Conservation (phyloP, 2,888 invertebrate genomes). For the Idaea straminata region DNA sequence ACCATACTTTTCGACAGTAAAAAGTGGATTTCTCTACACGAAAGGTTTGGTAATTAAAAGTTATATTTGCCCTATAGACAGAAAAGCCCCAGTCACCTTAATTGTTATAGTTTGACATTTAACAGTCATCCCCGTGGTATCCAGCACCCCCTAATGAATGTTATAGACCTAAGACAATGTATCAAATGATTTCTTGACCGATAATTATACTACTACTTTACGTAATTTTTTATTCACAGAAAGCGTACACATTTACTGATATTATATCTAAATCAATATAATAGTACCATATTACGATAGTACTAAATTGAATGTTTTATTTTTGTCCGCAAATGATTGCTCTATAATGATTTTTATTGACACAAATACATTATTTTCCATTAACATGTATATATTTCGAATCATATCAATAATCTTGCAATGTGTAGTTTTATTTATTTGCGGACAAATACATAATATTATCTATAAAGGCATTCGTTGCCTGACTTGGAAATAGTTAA, state of each 20-base stretch:
- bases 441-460: slow-evolving; percentile 6
- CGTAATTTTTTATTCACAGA: neutral
- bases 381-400: slow-evolving; percentile 1
- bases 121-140: neutral
- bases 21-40: too few species aligned
- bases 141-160: neutral
- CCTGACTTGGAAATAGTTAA: neutral
- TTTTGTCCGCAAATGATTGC: neutral
- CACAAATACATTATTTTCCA: neutral
- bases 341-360: neutral
- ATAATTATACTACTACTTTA: neutral
- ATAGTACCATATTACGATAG: neutral
- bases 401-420: slow-evolving; percentile 20
- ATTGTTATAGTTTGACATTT: slow-evolving; percentile 4
- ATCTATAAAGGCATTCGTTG: neutral
- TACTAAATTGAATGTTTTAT: neutral
- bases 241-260: neutral
- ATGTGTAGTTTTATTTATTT: slow-evolving; percentile 7
- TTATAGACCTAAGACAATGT: slow-evolving; percentile 4
- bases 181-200: neutral
- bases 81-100: neutral
- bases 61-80: neutral
- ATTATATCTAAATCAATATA: neutral
- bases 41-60: too few species aligned
- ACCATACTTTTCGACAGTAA: too few species aligned